phyloP scores from a whole-genome alignment of 2,797 vertebrate genomes.

The Atherinosoma microstoma region DNA sequence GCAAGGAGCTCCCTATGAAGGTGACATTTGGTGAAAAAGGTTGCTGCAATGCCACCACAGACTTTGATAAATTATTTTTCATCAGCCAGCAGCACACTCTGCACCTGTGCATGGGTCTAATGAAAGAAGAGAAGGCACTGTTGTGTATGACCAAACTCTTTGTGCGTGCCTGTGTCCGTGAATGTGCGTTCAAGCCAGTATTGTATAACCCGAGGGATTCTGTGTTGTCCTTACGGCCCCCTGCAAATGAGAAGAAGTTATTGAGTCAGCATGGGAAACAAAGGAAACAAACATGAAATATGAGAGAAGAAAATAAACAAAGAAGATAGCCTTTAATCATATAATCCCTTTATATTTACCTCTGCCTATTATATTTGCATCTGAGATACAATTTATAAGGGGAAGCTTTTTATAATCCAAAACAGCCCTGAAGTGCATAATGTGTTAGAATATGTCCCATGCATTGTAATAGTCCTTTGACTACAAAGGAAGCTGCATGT shows the following conservation, averaged over 20 bases:
- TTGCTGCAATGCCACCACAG: constrained; percentile 68
- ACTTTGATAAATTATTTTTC: constrained; percentile 82
- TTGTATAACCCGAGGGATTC: constrained; percentile 54
- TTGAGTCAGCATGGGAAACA: constrained; percentile 68
- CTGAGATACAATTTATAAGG: constrained; percentile 10
- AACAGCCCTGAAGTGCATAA: constrained; percentile 11
- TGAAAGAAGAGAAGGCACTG: constrained; percentile 67
- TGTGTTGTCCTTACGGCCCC: constrained; percentile 56
- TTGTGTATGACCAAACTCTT: constrained; percentile 45
- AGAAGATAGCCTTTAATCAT: constrained; percentile 55
- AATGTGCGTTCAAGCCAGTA: constrained; percentile 14
- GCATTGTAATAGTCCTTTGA: constrained; percentile 36
- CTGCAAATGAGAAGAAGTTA: constrained; percentile 65
- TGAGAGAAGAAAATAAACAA: constrained; percentile 47
- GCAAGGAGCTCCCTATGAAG: constrained; percentile 74
- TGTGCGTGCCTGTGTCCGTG: background rate
- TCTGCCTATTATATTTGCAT: constrained; percentile 61
- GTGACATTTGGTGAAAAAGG: constrained; percentile 77
- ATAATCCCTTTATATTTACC: constrained; percentile 44
- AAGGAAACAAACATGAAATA: constrained; percentile 46
- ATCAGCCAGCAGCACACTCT: constrained; percentile 64
- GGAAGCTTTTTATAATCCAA: constrained; percentile 2
- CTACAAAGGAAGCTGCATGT: constrained; percentile 54
- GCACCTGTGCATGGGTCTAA: constrained; percentile 73
- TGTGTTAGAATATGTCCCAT: constrained; percentile 37